Percentiles rank a stretch among this genome's conserved stretches.
phyloP scores from a whole-genome alignment of 2,888 invertebrate genomes.

The Leptopilina drosophilae region DNA sequence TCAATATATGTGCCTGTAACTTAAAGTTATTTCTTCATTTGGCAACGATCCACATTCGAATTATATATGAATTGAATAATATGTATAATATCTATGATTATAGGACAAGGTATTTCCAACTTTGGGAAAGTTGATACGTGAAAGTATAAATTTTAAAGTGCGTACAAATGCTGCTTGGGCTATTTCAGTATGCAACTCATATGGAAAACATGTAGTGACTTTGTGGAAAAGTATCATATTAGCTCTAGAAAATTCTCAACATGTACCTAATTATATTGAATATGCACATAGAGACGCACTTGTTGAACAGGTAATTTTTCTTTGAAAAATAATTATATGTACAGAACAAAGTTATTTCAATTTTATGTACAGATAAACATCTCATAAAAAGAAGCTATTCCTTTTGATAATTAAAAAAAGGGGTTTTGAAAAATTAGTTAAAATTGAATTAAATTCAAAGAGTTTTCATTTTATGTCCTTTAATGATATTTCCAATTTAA shows the following conservation, averaged over 20 bases:
- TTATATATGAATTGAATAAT: too few species aligned
- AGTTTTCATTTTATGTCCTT: too few species aligned
- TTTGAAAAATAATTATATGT: neutral
- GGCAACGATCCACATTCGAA: too few species aligned
- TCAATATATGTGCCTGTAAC: too few species aligned
- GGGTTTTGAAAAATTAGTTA: too few species aligned
- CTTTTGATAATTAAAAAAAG: too few species aligned
- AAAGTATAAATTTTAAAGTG: constrained; percentile 92
- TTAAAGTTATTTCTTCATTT: too few species aligned
- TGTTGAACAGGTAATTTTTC: constrained; percentile 84
- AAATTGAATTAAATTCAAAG: too few species aligned
- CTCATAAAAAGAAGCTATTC: too few species aligned
- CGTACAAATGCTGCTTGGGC: constrained; percentile 91
- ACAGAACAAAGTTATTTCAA: neutral
- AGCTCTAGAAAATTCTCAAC: constrained; percentile 87
- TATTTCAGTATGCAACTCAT: constrained; percentile 82
- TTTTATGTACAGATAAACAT: too few species aligned
- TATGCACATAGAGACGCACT: constrained; percentile 91
- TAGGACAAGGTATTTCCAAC: constrained; percentile 83
- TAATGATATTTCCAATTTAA: too few species aligned
- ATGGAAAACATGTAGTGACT: constrained; percentile 80
- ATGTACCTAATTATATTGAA: constrained; percentile 89
- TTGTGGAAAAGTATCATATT: constrained; percentile 86
- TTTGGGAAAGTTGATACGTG: constrained; percentile 83
- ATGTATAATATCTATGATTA: constrained; percentile 20